phyloP scores from a whole-genome alignment of 2,888 invertebrate species.

The Diarsia dahlii region DNA sequence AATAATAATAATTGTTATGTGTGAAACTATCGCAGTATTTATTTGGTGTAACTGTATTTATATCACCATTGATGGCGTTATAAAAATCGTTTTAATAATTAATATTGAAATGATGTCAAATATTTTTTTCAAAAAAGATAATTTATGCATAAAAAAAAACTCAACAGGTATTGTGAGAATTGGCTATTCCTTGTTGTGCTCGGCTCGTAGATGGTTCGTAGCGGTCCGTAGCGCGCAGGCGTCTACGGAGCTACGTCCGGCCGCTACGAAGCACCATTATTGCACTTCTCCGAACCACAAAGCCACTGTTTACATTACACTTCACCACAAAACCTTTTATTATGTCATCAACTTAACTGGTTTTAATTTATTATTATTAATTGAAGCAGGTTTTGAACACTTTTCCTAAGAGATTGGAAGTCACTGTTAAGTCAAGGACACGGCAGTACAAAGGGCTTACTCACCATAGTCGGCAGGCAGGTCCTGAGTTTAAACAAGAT shows the following conservation, averaged over 20 bases:
- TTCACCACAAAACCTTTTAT: conserved; percentile 35
- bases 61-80: too few relatives aligned
- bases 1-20: not conserved
- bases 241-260: conserved; percentile 83
- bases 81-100: not conserved
- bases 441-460: conserved; percentile 73
- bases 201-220: conserved; percentile 81
- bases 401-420: conserved; percentile 34
- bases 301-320: conserved; percentile 68
- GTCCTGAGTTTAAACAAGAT: conserved; percentile 93
- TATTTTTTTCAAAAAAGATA: not conserved
- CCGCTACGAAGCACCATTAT: conserved; percentile 71
- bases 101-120: not conserved
- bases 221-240: conserved; percentile 85
- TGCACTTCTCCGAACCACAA: conserved; percentile 66
- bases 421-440: conserved; percentile 63
- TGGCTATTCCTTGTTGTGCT: conserved; percentile 69
- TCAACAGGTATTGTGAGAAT: conserved; percentile 79
- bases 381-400: conserved; percentile 5
- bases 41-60: too few relatives aligned
- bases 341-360: conserved; percentile 12
- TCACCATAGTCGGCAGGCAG: conserved; percentile 93
- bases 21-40: not conserved
- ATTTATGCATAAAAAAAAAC: conserved; percentile 53
- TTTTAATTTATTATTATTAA: not conserved